Percentiles rank a stretch among this genome's conserved stretches.
Evolutionary conservation across 2,888 invertebrate species (phyloP).

Genomic region (Amaurobius ferox): DNA sequence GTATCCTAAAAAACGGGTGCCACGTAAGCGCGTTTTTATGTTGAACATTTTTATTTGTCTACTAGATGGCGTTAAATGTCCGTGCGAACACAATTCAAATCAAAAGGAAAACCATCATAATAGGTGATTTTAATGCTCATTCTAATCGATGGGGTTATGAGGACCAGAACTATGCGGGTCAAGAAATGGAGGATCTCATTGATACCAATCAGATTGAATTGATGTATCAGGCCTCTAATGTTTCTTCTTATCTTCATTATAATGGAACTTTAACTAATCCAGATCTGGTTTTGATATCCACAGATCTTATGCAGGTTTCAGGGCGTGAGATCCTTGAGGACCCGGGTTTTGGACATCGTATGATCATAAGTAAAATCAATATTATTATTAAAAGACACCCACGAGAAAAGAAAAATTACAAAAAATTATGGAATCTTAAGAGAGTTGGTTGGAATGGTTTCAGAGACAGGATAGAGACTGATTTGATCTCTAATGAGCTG

Average conservation of each 20-base stretch:
- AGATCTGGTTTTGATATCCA: neutral
- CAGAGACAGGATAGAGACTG: neutral
- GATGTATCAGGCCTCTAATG: neutral
- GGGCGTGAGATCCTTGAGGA: neutral
- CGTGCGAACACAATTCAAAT: neutral
- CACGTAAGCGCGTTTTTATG: no score
- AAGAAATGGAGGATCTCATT: neutral
- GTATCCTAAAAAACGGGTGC: no score
- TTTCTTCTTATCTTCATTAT: neutral
- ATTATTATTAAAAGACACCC: neutral
- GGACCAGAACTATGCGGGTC: no score
- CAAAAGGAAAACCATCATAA: neutral
- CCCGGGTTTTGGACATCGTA: neutral
- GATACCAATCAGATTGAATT: neutral
- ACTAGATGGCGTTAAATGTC: neutral
- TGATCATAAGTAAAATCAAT: neutral
- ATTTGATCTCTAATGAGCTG: neutral
- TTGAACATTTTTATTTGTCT: neutral
- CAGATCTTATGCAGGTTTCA: neutral
- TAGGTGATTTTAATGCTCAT: no score
- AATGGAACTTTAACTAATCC: conserved; percentile 10
- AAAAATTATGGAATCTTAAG: neutral
- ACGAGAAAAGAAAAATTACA: no score
- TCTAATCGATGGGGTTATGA: no score
- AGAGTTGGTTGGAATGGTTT: neutral